Conservation (phyloP, 2,113 vertebrate genomes). For the Percopsis transmontana region DNA sequence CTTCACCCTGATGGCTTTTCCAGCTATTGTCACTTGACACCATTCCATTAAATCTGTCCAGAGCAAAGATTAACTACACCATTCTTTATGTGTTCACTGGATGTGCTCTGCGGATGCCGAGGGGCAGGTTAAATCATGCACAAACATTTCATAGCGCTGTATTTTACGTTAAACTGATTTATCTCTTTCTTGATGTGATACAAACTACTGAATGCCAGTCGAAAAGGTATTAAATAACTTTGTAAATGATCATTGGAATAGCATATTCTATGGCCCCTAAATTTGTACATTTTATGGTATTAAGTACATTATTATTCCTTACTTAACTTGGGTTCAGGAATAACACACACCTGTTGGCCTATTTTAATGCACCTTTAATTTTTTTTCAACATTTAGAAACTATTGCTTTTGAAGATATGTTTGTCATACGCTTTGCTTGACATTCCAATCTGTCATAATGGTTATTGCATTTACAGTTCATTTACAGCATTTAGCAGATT, state of each 20-base stretch:
- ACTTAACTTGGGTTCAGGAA: too few relatives aligned
- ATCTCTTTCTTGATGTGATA: conserved; percentile 45
- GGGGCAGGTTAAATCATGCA: conserved; percentile 67
- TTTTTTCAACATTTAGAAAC: too few relatives aligned
- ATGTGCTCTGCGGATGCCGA: conserved; percentile 43
- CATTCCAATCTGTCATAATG: too few relatives aligned
- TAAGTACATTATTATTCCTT: background rate
- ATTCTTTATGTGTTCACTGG: conserved; percentile 62
- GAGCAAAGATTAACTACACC: conserved; percentile 64
- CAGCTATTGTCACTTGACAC: conserved; percentile 72
- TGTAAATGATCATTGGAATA: background rate
- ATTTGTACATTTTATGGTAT: conserved; percentile 2
- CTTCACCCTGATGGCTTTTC: conserved; percentile 70
- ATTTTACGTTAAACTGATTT: conserved; percentile 39
- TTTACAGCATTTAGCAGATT: too few relatives aligned
- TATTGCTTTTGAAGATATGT: too few relatives aligned
- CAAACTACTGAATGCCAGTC: conserved; percentile 32
- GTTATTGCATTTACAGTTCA: too few relatives aligned
- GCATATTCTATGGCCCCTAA: conserved; percentile 10
- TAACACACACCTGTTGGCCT: too few relatives aligned
- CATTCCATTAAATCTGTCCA: conserved; percentile 70
- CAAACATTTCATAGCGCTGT: conserved; percentile 50
- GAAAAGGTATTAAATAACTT: conserved; percentile 14
- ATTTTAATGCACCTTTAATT: too few relatives aligned
- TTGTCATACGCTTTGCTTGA: too few relatives aligned